A percentile compares a stretch with the other conserved stretches of the same genome.
Evolutionary conservation across 2,888 invertebrate genomes (phyloP).

Genomic region (Geophilus truncorum): DNA sequence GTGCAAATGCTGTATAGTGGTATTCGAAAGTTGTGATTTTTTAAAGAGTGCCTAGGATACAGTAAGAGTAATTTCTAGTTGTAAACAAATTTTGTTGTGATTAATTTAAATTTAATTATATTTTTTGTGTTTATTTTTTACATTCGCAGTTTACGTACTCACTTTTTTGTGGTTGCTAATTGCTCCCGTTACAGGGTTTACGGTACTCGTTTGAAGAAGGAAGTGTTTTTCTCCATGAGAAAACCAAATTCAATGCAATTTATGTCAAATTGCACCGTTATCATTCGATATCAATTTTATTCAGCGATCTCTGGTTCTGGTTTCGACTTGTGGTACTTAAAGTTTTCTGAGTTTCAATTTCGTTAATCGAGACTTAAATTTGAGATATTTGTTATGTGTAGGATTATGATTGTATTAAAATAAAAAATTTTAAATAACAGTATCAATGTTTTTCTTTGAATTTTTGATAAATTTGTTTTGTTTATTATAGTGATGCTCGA

Average conservation of each 20-base stretch:
- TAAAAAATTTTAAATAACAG: too few relatives aligned
- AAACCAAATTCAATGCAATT: constrained; percentile 23
- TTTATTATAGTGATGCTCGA: too few relatives aligned
- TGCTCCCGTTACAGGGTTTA: too few relatives aligned
- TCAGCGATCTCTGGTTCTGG: background rate
- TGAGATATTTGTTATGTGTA: background rate
- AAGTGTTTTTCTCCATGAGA: constrained; percentile 18
- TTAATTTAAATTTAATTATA: too few relatives aligned
- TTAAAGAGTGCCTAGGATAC: too few relatives aligned
- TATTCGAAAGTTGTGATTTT: too few relatives aligned
- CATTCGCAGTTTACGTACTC: background rate
- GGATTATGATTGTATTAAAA: background rate
- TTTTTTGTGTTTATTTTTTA: background rate
- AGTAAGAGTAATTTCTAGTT: too few relatives aligned
- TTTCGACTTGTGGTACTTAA: background rate
- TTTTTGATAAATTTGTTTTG: too few relatives aligned
- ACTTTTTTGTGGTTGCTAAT: too few relatives aligned
- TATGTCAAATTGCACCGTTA: constrained; percentile 1
- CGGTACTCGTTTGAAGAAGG: background rate
- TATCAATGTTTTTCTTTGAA: background rate
- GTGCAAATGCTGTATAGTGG: too few relatives aligned
- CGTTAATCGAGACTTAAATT: background rate
- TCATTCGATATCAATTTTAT: background rate
- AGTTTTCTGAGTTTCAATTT: background rate
- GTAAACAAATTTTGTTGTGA: too few relatives aligned